Conservation (phyloP, 2,888 invertebrate species). For the Temnothorax rugatulus region DNA sequence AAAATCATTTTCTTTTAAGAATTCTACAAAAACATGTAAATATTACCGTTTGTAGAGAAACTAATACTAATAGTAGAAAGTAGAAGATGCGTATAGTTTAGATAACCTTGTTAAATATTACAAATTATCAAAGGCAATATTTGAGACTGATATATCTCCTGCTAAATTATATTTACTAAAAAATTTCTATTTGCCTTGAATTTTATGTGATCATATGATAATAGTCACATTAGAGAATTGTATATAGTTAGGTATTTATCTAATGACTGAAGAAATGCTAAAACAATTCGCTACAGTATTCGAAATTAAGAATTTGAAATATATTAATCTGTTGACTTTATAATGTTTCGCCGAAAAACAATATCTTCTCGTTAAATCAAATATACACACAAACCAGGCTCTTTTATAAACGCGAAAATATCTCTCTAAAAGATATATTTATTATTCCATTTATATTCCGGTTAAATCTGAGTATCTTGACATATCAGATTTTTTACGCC, state of each 20-base stretch:
- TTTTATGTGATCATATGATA: background rate
- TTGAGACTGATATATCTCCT: background rate
- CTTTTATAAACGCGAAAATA: background rate
- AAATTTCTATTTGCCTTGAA: background rate
- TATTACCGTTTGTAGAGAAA: background rate
- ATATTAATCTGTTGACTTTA: background rate
- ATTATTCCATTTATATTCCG: background rate
- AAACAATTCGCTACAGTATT: slow-evolving; percentile 4
- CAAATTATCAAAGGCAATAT: background rate
- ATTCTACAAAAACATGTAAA: background rate
- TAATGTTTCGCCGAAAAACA: background rate
- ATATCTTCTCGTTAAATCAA: background rate
- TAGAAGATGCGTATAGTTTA: background rate
- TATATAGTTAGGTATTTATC: background rate
- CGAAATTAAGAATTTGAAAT: background rate
- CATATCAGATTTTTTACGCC: slow-evolving; percentile 27
- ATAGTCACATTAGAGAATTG: background rate
- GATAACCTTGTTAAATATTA: background rate
- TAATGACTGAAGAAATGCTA: slow-evolving; percentile 1
- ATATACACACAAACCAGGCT: background rate
- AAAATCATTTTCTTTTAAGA: background rate
- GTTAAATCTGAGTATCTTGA: background rate
- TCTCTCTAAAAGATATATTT: background rate
- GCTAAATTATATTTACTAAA: background rate
- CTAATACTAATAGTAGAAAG: background rate